These are phyloP conservation scores for Prunella fulvescens DNA, from an alignment of 2,113 vertebrate genomes.

Conservation along the genomic window DNA sequence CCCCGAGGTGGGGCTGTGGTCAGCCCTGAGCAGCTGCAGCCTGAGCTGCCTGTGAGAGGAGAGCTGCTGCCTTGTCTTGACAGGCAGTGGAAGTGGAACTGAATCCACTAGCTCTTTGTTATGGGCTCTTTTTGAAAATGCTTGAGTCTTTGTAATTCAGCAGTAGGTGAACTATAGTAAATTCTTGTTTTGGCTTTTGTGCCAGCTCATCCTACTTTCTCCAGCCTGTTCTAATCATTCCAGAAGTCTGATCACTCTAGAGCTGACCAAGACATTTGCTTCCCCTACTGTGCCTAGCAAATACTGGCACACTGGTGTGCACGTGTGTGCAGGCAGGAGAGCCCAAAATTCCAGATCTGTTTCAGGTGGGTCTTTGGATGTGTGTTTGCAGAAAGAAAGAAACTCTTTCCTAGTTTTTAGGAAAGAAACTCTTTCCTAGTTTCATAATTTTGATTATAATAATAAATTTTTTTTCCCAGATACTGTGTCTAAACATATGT, in stretches of 20 bases:
- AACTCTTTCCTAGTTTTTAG: not conserved
- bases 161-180: not conserved
- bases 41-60: not conserved
- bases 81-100: not conserved
- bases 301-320: not conserved
- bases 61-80: not conserved
- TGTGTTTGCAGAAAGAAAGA: not conserved
- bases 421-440: not conserved
- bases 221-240: not conserved
- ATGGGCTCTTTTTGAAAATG: not conserved
- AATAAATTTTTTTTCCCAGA: not conserved
- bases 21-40: not conserved
- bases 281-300: not conserved
- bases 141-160: not conserved
- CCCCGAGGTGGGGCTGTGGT: not conserved
- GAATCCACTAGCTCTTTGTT: not conserved
- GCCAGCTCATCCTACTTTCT: not conserved
- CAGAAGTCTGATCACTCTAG: not conserved
- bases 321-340: rapidly evolving
- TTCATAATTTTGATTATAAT: not conserved
- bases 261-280: not conserved
- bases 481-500: not conserved
- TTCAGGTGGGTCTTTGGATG: not conserved
- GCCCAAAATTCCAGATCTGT: not conserved
- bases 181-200: not conserved